phyloP scores from a whole-genome alignment of 2,888 invertebrate genomes.

The Miltochrista miniata region DNA sequence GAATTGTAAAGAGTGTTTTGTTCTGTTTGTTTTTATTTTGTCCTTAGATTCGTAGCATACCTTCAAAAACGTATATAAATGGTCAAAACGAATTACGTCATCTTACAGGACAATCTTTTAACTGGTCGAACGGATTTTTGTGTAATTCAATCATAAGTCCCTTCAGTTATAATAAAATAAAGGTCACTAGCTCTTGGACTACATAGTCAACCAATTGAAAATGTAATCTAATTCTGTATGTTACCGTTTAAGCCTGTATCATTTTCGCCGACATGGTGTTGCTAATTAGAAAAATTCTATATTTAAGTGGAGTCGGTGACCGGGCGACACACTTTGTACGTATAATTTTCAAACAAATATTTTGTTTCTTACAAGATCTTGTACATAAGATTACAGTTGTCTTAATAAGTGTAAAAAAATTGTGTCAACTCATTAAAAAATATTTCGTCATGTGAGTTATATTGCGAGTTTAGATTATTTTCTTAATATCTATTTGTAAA shows the following conservation, averaged over 20 bases:
- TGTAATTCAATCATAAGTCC: too few relatives aligned
- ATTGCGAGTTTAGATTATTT: too few relatives aligned
- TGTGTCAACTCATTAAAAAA: background rate
- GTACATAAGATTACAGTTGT: background rate
- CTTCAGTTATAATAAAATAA: background rate
- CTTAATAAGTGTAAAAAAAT: background rate
- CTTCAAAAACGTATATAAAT: too few relatives aligned
- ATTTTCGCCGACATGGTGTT: background rate
- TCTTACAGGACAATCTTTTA: too few relatives aligned
- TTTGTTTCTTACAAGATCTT: background rate
- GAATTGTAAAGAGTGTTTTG: too few relatives aligned
- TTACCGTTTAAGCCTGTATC: slow-evolving; percentile 5
- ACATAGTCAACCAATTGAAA: background rate
- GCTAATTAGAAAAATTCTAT: slow-evolving; percentile 4
- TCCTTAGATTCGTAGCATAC: too few relatives aligned
- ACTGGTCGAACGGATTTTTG: too few relatives aligned
- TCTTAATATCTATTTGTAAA: too few relatives aligned
- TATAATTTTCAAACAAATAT: background rate
- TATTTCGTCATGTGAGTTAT: too few relatives aligned
- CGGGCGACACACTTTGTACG: slow-evolving; percentile 1
- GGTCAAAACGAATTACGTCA: too few relatives aligned
- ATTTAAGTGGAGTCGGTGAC: slow-evolving; percentile 4
- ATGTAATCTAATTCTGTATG: slow-evolving; percentile 1
- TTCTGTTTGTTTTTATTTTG: too few relatives aligned
- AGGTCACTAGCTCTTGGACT: background rate